Evolutionary conservation across 2,113 vertebrate species (phyloP), one percentile per base, ranked within the genome.

Genomic region (Prunella fulvescens): DNA sequence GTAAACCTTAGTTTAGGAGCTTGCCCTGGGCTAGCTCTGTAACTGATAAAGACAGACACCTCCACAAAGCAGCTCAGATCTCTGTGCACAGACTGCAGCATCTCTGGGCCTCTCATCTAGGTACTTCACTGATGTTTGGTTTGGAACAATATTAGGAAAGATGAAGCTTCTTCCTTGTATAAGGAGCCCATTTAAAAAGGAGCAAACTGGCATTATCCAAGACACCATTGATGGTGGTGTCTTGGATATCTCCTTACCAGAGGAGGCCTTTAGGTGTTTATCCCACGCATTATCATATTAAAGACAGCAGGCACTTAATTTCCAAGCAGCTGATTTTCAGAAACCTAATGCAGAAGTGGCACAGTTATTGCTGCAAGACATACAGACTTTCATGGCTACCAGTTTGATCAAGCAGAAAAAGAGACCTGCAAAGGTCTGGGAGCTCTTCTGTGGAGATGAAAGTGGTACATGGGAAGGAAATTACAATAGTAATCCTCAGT

Each of bases 371-470:
- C 54, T 58, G 16, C 42, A 26, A 70, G 45, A 54, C 37, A 8
- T 4, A 7, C 0, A 0, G 11, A 4, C 19, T 77, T 45, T 15
- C 10, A 8, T 14, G 4, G 11, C 37, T 26, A n/a, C 22, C 37
- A 45, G 11, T 19, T 33, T 47, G 51, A 44, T 10, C 23, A 53
- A 78, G 33, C 11, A 8, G 3, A 42, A 48, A 35, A n/a, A 53
- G 25, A 14, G 10, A 26, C 25, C 9, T 35, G 15, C 45, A 67
- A 66, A 83, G 33, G 15, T 62, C 33, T 35, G 54, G 5, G 14
- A 56, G 33, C 19, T 48, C 14, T 50, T 91, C 56, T 37, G 35
- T 25, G 45, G 18, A 74, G 19, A 44, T 19, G 2, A 26, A 88
- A 47, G 17, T 8, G 42, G 35, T 31, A 2, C 51, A 44, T 3